Evolutionary conservation across 23 tunicate species (phyloP).

Genomic region (Diplosoma virens): DNA sequence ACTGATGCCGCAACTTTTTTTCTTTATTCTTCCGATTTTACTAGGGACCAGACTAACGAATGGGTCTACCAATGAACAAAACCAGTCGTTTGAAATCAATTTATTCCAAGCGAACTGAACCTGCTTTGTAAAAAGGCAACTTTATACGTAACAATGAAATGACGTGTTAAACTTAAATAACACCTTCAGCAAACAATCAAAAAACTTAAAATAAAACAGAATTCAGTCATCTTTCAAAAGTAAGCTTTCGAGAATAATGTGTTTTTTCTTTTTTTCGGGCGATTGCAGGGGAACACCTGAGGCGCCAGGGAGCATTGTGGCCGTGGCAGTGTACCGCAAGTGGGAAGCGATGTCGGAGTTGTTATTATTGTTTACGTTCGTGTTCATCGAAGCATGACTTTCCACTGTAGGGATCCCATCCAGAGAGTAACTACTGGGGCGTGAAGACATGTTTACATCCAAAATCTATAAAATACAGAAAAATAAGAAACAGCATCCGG

Average conservation of each 20-base stretch:
- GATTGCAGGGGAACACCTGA: neutral
- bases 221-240: neutral
- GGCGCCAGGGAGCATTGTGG: conserved; percentile 15
- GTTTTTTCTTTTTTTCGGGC: neutral
- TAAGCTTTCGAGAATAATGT: conserved; percentile 8
- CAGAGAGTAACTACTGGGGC: neutral
- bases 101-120: neutral
- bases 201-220: neutral
- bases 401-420: neutral
- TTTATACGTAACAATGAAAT: neutral
- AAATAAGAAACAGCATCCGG: no score
- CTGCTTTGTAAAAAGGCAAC: neutral
- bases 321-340: conserved; percentile 7
- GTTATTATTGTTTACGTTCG: conserved; percentile 12
- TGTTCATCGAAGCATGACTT: neutral
- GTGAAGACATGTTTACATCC: neutral
- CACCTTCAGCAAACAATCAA: neutral
- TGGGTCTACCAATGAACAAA: no score
- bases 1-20: no score
- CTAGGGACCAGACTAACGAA: no score
- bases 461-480: conserved; percentile 13
- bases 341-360: neutral
- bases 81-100: neutral
- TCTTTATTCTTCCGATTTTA: no score
- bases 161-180: neutral